Conservation (phyloP, 2,113 vertebrate genomes). For the Pygoscelis adeliae region DNA sequence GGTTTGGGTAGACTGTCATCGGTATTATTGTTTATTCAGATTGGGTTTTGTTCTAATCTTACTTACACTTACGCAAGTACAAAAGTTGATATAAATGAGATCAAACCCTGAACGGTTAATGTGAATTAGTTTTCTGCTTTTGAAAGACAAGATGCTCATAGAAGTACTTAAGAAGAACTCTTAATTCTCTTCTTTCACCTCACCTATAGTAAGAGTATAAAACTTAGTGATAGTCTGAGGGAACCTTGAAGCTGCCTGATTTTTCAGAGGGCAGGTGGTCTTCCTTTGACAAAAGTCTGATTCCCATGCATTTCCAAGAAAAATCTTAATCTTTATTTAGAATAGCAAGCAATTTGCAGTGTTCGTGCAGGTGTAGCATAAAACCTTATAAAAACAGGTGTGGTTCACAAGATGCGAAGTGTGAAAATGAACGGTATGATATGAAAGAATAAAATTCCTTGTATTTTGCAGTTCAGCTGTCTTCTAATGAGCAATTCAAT, state of each 20-base stretch:
- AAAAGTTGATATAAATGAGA: not conserved
- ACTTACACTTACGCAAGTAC: not conserved
- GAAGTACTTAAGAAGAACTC: not conserved
- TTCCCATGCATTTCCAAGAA: not conserved
- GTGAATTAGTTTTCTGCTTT: not conserved
- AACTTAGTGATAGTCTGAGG: not conserved
- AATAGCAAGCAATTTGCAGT: not conserved
- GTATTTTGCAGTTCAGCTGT: not conserved
- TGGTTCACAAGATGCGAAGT: not conserved
- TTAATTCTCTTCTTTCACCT: not conserved
- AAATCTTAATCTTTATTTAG: not conserved
- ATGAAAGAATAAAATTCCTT: conserved; percentile 33
- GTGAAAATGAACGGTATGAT: conserved; percentile 12
- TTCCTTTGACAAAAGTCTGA: not conserved
- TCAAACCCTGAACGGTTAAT: not conserved
- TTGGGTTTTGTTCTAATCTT: not conserved
- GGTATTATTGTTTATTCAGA: not conserved
- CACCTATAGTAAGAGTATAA: not conserved
- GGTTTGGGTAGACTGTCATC: not conserved
- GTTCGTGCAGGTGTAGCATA: not conserved
- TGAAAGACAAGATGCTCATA: not conserved
- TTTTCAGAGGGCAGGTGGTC: not conserved
- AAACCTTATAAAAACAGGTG: conserved; percentile 6
- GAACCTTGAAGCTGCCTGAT: not conserved
- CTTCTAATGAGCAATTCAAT: conserved; percentile 61